These are phyloP conservation scores for Onchidella celtica DNA, from an alignment of 2,888 invertebrate genomes.

Conservation along the genomic window DNA sequence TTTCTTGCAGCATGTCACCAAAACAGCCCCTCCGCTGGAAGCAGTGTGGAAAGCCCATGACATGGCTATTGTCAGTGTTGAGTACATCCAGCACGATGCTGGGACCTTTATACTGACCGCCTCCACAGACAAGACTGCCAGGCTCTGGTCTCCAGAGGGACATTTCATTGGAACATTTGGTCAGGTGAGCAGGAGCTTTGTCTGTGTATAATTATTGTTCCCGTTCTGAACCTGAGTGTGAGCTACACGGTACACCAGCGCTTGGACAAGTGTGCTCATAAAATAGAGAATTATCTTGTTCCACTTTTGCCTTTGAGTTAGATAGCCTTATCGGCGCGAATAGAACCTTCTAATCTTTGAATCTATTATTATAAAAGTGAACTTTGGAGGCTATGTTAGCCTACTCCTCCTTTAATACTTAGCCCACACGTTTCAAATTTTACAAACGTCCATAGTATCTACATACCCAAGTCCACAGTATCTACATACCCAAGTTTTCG, in stretches of 20 bases:
- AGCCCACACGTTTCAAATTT: too few species aligned
- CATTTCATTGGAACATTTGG: constrained; percentile 78
- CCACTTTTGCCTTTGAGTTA: neutral
- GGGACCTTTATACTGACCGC: constrained; percentile 75
- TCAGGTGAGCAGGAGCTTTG: too few species aligned
- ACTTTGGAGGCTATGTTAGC: too few species aligned
- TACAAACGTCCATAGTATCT: too few species aligned
- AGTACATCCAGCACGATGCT: constrained; percentile 72
- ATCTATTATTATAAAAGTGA: too few species aligned
- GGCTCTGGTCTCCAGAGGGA: constrained; percentile 76
- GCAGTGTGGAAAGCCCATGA: constrained; percentile 76
- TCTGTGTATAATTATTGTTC: too few species aligned
- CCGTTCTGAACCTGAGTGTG: too few species aligned
- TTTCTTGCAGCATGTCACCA: constrained; percentile 60
- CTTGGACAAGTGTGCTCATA: neutral
- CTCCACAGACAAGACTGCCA: constrained; percentile 77
- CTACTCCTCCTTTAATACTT: too few species aligned
- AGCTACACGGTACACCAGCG: too few species aligned
- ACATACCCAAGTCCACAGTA: too few species aligned
- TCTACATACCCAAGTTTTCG: too few species aligned
- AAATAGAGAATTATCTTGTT: neutral
- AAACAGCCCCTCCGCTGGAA: constrained; percentile 64
- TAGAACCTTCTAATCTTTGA: too few species aligned
- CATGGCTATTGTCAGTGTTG: constrained; percentile 77
- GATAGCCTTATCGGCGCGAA: neutral